Conservation (phyloP, 2,113 vertebrate species). For the Opisthocomus hoazin region DNA sequence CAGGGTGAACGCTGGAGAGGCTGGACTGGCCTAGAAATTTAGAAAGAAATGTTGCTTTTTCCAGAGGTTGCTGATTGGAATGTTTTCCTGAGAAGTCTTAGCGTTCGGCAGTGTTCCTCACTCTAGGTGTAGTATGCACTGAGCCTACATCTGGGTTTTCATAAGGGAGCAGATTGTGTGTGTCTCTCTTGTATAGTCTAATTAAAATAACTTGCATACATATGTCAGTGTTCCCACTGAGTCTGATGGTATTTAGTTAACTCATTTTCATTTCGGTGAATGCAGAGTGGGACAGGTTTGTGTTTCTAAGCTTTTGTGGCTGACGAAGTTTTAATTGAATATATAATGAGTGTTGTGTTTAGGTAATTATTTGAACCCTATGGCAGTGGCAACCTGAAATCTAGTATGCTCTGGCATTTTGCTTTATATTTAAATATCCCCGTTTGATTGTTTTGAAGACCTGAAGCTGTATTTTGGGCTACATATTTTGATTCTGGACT, state of each 20-base stretch:
- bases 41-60: background rate
- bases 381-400: background rate
- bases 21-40: background rate
- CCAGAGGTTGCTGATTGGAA: background rate
- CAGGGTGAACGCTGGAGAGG: background rate
- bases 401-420: background rate
- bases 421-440: background rate
- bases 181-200: constrained; percentile 24
- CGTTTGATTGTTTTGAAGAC: background rate
- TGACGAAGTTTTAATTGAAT: constrained; percentile 40
- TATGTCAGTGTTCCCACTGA: constrained; percentile 42
- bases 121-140: background rate
- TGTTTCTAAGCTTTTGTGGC: constrained; percentile 2
- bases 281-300: background rate
- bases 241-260: constrained; percentile 25
- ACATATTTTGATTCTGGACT: background rate
- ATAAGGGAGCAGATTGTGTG: constrained; percentile 34
- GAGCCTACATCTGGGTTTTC: constrained; percentile 26
- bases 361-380: constrained; percentile 28
- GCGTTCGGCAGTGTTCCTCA: background rate
- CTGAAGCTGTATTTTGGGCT: background rate
- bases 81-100: background rate
- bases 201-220: constrained; percentile 44
- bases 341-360: background rate
- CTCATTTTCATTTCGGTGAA: constrained; percentile 19